These are phyloP conservation scores for Pitta sordida DNA, from an alignment of 2,113 vertebrate species.

Conservation along the genomic window DNA sequence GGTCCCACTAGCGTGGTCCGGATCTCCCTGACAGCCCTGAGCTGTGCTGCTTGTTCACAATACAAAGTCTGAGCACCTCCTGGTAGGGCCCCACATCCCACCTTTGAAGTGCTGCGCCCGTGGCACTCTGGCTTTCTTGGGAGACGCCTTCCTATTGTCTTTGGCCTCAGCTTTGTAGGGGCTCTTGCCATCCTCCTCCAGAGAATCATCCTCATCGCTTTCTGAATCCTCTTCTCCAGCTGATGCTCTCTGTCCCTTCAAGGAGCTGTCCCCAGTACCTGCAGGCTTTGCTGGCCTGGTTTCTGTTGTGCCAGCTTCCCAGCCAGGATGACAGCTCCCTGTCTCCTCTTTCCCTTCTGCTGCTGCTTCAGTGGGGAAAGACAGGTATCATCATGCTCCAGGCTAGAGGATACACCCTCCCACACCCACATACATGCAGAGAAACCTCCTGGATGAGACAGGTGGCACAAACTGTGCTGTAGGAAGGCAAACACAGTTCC, in stretches of 20 bases:
- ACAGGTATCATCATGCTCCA: not conserved
- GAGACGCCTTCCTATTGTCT: not conserved
- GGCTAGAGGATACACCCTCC: not conserved
- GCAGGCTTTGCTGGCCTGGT: not conserved
- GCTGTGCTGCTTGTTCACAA: not conserved
- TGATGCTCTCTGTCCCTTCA: not conserved
- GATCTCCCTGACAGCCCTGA: accelerated
- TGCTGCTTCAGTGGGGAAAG: not conserved
- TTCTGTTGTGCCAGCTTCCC: not conserved
- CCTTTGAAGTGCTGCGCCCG: slow-evolving; percentile 52
- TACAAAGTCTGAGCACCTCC: not conserved
- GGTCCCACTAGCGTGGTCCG: not conserved
- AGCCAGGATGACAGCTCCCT: not conserved
- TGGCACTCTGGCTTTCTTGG: not conserved
- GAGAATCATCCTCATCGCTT: not conserved
- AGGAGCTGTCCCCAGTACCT: not conserved
- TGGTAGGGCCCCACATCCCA: not conserved
- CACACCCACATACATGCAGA: not conserved
- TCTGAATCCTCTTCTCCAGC: not conserved
- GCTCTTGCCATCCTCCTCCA: not conserved
- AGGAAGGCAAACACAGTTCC: not conserved
- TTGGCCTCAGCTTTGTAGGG: not conserved
- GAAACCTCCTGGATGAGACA: not conserved
- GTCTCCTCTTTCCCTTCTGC: slow-evolving; percentile 11
- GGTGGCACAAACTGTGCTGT: accelerated